These are phyloP conservation scores for Nanorana parkeri DNA, from an alignment of 2,113 vertebrate species.

Conservation along the genomic window DNA sequence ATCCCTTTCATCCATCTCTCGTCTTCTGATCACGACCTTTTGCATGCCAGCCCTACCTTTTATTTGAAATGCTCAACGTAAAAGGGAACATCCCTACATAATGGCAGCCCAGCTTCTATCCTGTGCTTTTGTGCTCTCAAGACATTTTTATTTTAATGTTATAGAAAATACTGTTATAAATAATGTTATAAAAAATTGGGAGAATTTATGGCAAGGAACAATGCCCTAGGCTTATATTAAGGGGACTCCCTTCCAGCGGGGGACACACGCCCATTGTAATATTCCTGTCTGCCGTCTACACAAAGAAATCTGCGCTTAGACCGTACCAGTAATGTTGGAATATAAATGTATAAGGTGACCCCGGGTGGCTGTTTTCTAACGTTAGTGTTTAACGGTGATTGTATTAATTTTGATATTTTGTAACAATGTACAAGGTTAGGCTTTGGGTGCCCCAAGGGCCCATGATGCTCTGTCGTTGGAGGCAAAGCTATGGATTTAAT, in stretches of 20 bases:
- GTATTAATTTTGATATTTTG: neutral
- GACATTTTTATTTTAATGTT: neutral
- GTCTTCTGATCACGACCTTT: neutral
- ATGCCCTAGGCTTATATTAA: slow-evolving; percentile 54
- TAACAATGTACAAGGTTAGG: neutral
- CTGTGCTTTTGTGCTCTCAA: neutral
- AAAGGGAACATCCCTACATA: too few species aligned
- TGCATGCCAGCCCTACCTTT: neutral
- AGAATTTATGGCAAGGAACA: slow-evolving; percentile 11
- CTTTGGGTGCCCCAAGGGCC: too few species aligned
- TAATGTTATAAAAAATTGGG: neutral
- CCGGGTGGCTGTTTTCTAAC: neutral
- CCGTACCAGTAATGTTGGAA: slow-evolving; percentile 16
- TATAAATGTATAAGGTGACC: slow-evolving; percentile 27
- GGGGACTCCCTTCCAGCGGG: slow-evolving; percentile 55
- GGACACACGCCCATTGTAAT: slow-evolving; percentile 76
- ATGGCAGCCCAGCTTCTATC: neutral
- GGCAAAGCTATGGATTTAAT: neutral
- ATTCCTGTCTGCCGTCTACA: slow-evolving; percentile 65
- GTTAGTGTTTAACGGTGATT: neutral
- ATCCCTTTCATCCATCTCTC: neutral
- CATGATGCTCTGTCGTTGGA: neutral
- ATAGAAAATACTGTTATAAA: slow-evolving; percentile 4
- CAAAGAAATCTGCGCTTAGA: slow-evolving; percentile 70
- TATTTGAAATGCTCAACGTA: neutral